Evolutionary conservation across 2,113 vertebrate species (phyloP), one percentile per base, ranked within the genome.

Genomic region (Hystrix cristata): DNA sequence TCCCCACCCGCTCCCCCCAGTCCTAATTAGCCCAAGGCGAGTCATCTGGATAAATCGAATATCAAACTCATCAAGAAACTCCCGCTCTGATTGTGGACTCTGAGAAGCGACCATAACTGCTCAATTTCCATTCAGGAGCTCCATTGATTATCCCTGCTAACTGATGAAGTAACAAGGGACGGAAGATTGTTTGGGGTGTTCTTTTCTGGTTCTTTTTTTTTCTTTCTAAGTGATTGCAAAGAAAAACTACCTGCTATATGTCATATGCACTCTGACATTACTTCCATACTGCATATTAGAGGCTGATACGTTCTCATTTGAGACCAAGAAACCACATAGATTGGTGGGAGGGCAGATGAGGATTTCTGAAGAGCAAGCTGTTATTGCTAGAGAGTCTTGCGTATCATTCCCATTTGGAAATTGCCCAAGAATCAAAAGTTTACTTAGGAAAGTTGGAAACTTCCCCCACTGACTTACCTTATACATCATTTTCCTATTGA

Each of bases 61-160:
- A 98, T 90, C 98, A 98, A 98, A 98, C 98, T 98, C 97, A 98
- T 98, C 97, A 98, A 94, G 82, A 93, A 97, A 97, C 64, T 7
- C 65, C 94, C 12, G 14, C 95, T 97, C 94, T 98, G 98, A 98
- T 98, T 98, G 98, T 98, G 83, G 96, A 92, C 93, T 97, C 98
- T 93, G 96, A 97, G 96, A 98, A 96, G 95, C 76, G 96, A 92
- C 93, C 96, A 83, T 96, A 98, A 93, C 14, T 97, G 97, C 98
- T 98, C 98, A 96, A 96, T 98, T 97, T 98, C 98, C 96, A 96
- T 95, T 98, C 94, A 97, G 96, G 94, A 97, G 97, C 95, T 89
- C 98, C 96, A 97, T 97, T 98, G 98, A 98, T 98, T 98, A 98
- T 97, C 92, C 95, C 95, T 97, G 95, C 97, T 76, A 97, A n/a